Conservation (phyloP, 1,140 invertebrate species). For the silkworm (Bombyx mori) region ASM3026992v2 NC_085111.1:13123001-13123500, state of each 20-base stretch:
- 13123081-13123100: conserved; percentile 20
- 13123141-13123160: conserved; percentile 53
- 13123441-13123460: conserved; percentile 59
- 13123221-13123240: conserved; percentile 46
- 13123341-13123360: conserved; percentile 54
- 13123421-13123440: conserved; percentile 55
- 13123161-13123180: conserved; percentile 51
- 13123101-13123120: conserved; percentile 21
- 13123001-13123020: conserved; percentile 23
- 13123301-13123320: conserved; percentile 46
- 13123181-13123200: conserved; percentile 29
- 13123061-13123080: conserved; percentile 32
- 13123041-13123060: conserved; percentile 10
- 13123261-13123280: conserved; percentile 48
- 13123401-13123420: conserved; percentile 36
- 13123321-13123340: conserved; percentile 49
- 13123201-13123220: conserved; percentile 25
- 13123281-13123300: conserved; percentile 56
- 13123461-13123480: conserved; percentile 57
- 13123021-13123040: conserved; percentile 27
- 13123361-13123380: conserved; percentile 60
- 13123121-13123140: conserved; percentile 32
- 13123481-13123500: conserved; percentile 43
- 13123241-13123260: conserved; percentile 56
- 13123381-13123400: conserved; percentile 51